These are phyloP conservation scores for Maniola hyperantus DNA, from an alignment of 2,888 invertebrate genomes.

Conservation along the genomic window DNA sequence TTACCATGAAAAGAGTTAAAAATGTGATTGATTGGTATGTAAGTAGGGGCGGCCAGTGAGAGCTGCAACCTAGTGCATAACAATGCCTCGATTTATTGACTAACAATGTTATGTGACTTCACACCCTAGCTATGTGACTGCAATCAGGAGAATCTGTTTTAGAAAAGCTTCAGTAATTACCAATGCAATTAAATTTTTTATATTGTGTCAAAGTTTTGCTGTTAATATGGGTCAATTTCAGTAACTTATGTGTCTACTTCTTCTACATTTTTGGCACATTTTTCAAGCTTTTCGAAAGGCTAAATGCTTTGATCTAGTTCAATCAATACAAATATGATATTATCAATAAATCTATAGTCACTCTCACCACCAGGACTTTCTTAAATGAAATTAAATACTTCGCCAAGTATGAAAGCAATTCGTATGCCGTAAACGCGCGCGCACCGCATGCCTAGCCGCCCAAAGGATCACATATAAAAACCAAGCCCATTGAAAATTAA, in stretches of 20 bases:
- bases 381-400: constrained; percentile 78
- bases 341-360: constrained; percentile 46
- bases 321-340: constrained; percentile 35
- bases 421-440: constrained; percentile 62
- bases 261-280: not conserved
- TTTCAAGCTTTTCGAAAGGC: not conserved
- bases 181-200: not conserved
- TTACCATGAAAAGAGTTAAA: constrained; percentile 44
- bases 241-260: not conserved
- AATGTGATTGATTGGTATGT: constrained; percentile 55
- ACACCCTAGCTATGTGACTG: not conserved
- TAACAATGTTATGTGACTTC: constrained; percentile 28
- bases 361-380: constrained; percentile 80
- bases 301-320: not conserved
- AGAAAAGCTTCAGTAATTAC: not conserved
- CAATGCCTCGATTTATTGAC: constrained; percentile 44
- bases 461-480: constrained; percentile 84
- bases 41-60: constrained; percentile 49
- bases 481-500: constrained; percentile 85
- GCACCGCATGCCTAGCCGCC: constrained; percentile 77
- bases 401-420: constrained; percentile 71
- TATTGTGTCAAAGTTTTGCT: not conserved
- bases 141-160: not conserved
- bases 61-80: constrained; percentile 49
- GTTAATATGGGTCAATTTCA: not conserved